Evolutionary conservation across 2,888 invertebrate species (phyloP).

Genomic region (Dioctria rufipes): DNA sequence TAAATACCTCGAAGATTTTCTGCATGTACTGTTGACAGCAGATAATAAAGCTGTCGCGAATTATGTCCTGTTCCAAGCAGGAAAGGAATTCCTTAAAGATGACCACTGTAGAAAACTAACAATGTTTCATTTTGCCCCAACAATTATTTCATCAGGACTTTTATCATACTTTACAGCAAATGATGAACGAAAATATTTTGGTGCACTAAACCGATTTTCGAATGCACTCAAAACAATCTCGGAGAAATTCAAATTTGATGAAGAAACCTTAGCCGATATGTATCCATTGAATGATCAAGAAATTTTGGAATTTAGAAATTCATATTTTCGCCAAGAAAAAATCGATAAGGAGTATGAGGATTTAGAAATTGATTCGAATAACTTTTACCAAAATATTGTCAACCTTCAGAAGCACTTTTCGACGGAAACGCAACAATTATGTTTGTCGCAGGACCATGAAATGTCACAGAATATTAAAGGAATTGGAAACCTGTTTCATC

Average conservation of each 20-base stretch:
- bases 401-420: too few species aligned
- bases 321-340: neutral
- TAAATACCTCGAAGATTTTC: neutral
- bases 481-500: too few species aligned
- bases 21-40: neutral
- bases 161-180: neutral
- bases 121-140: neutral
- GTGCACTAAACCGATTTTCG: neutral
- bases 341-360: neutral
- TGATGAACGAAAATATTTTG: neutral
- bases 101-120: neutral
- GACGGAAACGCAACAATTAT: too few species aligned
- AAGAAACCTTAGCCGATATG: neutral
- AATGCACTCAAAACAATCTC: neutral
- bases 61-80: slow-evolving; percentile 16
- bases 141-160: neutral
- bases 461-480: too few species aligned
- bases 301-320: neutral
- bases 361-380: neutral
- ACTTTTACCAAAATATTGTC: too few species aligned
- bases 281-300: neutral
- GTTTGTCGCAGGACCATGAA: too few species aligned
- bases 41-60: slow-evolving; percentile 12
- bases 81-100: neutral
- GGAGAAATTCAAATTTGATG: neutral